These are phyloP conservation scores for Ctenosaura bakeri DNA, from an alignment of 2,797 vertebrate species.

Conservation along the genomic window DNA sequence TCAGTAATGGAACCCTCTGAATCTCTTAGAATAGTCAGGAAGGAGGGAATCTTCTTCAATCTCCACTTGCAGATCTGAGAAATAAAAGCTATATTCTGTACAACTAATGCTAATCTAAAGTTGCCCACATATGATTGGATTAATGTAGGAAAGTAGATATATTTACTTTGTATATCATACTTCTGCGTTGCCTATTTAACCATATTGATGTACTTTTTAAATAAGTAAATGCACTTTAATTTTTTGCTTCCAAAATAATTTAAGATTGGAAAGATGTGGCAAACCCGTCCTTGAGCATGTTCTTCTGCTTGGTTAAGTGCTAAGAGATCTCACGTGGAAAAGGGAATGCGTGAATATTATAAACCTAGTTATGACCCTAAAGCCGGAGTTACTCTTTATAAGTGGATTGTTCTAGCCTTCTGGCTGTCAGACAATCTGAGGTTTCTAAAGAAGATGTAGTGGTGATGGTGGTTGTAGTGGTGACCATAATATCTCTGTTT, in stretches of 20 bases:
- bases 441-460: background rate
- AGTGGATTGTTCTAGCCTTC: background rate
- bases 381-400: background rate
- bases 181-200: background rate
- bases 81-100: background rate
- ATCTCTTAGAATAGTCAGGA: background rate
- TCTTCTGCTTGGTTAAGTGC: too few species aligned
- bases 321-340: background rate
- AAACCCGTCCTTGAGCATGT: background rate
- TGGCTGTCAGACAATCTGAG: background rate
- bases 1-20: background rate
- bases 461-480: too few species aligned
- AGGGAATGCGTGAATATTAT: background rate
- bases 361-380: background rate
- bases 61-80: background rate
- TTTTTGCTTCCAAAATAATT: background rate
- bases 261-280: background rate
- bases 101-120: background rate
- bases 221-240: background rate
- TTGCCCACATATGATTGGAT: background rate
- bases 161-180: too few species aligned
- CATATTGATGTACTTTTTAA: background rate
- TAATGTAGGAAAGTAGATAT: background rate
- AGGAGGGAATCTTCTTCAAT: background rate
- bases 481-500: too few species aligned